A percentile compares a stretch with the other conserved stretches of the same genome.
phyloP scores from a whole-genome alignment of 1,140 invertebrate species.

The Phthorimaea operculella region DNA sequence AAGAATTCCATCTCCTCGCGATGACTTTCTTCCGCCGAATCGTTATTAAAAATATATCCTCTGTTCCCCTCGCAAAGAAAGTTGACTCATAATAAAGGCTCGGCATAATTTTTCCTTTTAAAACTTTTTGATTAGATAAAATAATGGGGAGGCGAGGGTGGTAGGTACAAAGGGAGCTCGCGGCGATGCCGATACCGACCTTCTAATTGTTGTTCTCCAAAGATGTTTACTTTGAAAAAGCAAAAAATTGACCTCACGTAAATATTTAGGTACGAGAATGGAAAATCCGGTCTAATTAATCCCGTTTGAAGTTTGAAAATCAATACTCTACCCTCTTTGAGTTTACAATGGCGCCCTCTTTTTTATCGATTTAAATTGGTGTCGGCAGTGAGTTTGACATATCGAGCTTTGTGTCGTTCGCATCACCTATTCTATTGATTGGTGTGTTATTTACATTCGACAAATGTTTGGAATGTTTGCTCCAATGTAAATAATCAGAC shows the following conservation, averaged over 20 bases:
- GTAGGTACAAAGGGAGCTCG: conserved; percentile 28
- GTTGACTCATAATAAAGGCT: conserved; percentile 68
- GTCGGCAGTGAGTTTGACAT: conserved; percentile 54
- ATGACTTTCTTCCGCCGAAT: conserved; percentile 49
- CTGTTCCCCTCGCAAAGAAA: conserved; percentile 58
- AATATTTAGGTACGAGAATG: conserved; percentile 2
- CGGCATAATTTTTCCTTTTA: conserved; percentile 69
- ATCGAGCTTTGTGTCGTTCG: conserved; percentile 31
- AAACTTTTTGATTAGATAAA: conserved; percentile 71
- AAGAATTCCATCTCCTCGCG: conserved; percentile 33
- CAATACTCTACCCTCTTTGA: conserved; percentile 21
- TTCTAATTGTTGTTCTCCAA: conserved; percentile 61
- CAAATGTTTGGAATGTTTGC: background rate
- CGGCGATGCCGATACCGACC: conserved; percentile 58
- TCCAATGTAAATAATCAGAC: background rate
- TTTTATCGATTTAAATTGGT: conserved; percentile 49
- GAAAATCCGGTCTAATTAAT: conserved; percentile 28
- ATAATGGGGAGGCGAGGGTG: conserved; percentile 58
- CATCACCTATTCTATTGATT: conserved; percentile 34
- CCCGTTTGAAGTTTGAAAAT: conserved; percentile 43
- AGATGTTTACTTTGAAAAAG: conserved; percentile 33
- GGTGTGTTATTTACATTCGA: conserved; percentile 24
- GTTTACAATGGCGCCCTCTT: conserved; percentile 21
- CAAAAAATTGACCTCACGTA: conserved; percentile 19
- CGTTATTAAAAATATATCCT: conserved; percentile 66